Base-by-base conservation (phyloP, 2,888 invertebrate species). In the Meandrusa payeni region DNA sequence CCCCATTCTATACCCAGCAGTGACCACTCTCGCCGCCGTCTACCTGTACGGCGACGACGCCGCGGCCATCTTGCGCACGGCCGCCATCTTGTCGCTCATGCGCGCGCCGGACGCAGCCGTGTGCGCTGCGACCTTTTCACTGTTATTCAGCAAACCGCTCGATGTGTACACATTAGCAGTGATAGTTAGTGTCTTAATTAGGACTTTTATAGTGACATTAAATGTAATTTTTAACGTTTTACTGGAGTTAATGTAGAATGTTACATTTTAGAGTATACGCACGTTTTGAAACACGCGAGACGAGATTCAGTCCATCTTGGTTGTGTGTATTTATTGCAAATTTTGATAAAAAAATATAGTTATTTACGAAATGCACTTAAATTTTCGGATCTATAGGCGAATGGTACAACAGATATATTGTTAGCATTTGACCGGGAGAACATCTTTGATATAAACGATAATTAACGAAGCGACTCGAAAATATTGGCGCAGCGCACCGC, bases 81-180 rank as follows among this genome's bases (percentile, higher is more conserved):
- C 64, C 52, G 72, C 76, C 72, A 73, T 78, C 48, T 76, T 80
- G 62, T 54, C 59, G 50, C 56, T 48, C 19, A 46, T 51, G 38
- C 67, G 70, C 50, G 61, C 63, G 54, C 57, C 52, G 50, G 55
- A 61, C 5, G 43, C 72, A 28, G 51, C 63, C 44, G 57, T 66
- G 49, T 61, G 71, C 50, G 46, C 78, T 46, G 68, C 69, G 47
- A 72, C 64, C 57, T 61, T 73, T 52, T 47, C 67, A 31, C 60
- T 82, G 60, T 64, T 82, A 61, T 67, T 71, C 55, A 60, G 53
- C 41, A 82, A 79, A 67, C 78, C 76, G 65, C 79, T 76, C 68
- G 79, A 85, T 72, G 50, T 67, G 29, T 78, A 80, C 68, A 78
- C 82, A 51, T 57, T 76, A 55, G 72, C 80, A 72, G 76, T 82